These are phyloP conservation scores for Halcyon chelicuti DNA, from an alignment of 2,797 vertebrate species.

Conservation along the genomic window DNA sequence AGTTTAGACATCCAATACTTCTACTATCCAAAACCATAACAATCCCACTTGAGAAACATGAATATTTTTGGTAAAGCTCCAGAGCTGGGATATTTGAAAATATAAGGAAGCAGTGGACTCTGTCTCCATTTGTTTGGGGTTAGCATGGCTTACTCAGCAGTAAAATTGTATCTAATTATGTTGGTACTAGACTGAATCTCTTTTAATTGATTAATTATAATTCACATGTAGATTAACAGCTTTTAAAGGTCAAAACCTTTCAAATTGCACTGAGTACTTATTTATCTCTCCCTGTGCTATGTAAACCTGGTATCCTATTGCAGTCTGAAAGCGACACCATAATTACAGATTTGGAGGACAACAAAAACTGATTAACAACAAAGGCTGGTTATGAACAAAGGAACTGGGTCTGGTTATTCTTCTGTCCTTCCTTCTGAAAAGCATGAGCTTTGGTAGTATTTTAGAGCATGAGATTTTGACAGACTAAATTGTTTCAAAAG, in stretches of 20 bases:
- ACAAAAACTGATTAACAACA: constrained; percentile 59
- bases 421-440: constrained; percentile 3
- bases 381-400: constrained; percentile 38
- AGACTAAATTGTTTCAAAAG: neutral
- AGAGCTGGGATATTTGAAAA: neutral
- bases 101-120: constrained; percentile 13
- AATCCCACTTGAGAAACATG: neutral
- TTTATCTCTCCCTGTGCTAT: constrained; percentile 68
- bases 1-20: neutral
- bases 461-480: neutral
- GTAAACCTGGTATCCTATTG: constrained; percentile 67
- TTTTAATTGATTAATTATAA: constrained; percentile 79
- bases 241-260: constrained; percentile 74
- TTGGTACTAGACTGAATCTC: constrained; percentile 72
- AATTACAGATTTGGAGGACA: constrained; percentile 65
- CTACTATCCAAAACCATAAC: constrained; percentile 2
- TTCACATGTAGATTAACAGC: constrained; percentile 71
- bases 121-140: constrained; percentile 28
- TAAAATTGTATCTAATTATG: constrained; percentile 74
- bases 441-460: neutral
- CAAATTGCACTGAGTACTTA: constrained; percentile 64
- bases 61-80: neutral
- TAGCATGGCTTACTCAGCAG: constrained; percentile 43
- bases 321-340: constrained; percentile 58
- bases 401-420: neutral